Base-by-base conservation (phyloP, 2,113 vertebrate species). In the Steatornis caripensis region DNA sequence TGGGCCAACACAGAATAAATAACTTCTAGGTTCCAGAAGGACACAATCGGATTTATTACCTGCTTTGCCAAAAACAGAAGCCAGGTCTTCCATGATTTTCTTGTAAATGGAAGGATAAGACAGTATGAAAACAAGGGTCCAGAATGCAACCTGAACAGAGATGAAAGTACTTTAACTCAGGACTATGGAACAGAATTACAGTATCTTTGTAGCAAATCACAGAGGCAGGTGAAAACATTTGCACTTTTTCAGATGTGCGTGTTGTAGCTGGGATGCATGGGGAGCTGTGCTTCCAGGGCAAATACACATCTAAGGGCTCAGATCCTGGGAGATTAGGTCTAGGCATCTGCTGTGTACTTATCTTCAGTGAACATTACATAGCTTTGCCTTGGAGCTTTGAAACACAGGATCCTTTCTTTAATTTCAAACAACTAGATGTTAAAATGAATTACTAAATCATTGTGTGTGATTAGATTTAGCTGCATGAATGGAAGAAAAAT, bases 111-210 rank as follows among this genome's bases (percentile, higher is more conserved):
- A 54, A 58, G 98, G 97, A 13, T 97, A 88, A 68, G 98, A 98
- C 8, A 99, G 92, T 83, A 99, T 93, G 94, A 98, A 98, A 32
- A 84, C 97, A 74, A 99, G 87, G 6, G 98, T 98, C 99, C 99
- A 99, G 91, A 98, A 98, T 5, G 98, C 92, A 91, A 98, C 53
- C 98, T 99, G 60, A 95, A 97, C 58, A 96, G 84, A 93, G 23
- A 93, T 34, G 49, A 53, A 84, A 96, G 79, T 84, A 75, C 48
- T 66, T 83, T 11, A 70, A 22, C 41, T 90, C 34, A 75, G 87
- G 36, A 76, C 54, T 5, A 60, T 5, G 36, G 55, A 90, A 66
- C 20, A 77, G 62, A 62, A 91, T n/a, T 36, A 34, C 85, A 93
- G 9, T 15, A 30, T 49, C 18, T 69, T 89, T 78, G 64, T 23